Conservation (phyloP, 1,140 invertebrate genomes). For the Colletes gigas region DNA sequence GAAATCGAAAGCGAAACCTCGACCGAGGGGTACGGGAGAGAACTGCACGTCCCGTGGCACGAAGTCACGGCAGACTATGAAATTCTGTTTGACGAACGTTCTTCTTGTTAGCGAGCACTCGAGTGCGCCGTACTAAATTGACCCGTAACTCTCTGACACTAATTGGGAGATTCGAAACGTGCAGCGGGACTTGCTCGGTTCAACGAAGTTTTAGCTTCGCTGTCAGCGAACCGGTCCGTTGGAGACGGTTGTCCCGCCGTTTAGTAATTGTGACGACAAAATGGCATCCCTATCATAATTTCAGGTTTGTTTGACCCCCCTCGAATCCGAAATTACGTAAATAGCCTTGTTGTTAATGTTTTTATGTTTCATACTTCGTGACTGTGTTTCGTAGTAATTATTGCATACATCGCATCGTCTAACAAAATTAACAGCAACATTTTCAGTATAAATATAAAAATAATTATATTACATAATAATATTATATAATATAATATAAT, state of each 20-base stretch:
- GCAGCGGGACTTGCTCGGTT: neutral
- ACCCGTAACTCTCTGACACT: slow-evolving; percentile 13
- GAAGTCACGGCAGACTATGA: neutral
- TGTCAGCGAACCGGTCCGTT: neutral
- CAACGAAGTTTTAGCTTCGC: neutral
- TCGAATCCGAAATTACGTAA: no score
- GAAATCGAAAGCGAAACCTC: slow-evolving; percentile 16
- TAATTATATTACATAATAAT: no score
- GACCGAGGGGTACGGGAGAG: neutral
- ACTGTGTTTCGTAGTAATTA: no score
- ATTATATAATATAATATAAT: no score
- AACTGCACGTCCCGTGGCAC: neutral
- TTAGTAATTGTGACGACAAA: no score
- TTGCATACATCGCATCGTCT: no score
- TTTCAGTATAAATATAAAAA: no score
- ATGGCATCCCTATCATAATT: neutral
- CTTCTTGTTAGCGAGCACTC: neutral
- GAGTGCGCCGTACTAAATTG: slow-evolving; percentile 16
- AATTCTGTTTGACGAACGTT: slow-evolving; percentile 1
- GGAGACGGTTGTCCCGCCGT: neutral
- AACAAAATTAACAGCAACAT: no score
- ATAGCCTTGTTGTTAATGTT: no score
- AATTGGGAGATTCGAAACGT: slow-evolving; percentile 15
- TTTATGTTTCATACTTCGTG: no score
- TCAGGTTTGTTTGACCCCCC: neutral